Evolutionary conservation across 2,888 invertebrate species (phyloP), one percentile per base, ranked within the genome.

Genomic region (Agrotis exclamationis): DNA sequence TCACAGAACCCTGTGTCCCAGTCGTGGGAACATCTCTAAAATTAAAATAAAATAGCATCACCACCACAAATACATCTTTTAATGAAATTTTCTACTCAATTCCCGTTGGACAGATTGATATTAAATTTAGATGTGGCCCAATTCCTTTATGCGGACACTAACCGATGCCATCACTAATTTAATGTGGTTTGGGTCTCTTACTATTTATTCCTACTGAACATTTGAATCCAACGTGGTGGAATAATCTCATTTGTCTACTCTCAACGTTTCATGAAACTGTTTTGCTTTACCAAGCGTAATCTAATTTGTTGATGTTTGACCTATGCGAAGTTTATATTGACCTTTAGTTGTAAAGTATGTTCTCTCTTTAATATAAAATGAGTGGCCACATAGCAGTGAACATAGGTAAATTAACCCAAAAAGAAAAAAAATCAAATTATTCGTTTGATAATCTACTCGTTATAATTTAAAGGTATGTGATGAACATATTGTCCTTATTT

Each of bases 91-190:
- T 33, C 69, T 80, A 74, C 65, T 63, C 66, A 53, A 66, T 67
- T 54, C 70, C 56, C 50, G 63, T 16, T 7, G 66, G 74, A 65
- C 65, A 70, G 39, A 28, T 57, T 63, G 69, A 86, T 86, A 88
- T 89, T 85, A 85, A 89, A 89, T 88, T 86, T 85, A 83, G 79
- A 86, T 84, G 80, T 82, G 84, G 79, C 82, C 86, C 81, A 87
- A 83, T 87, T 88, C 74, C 54, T 59, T 59, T 58, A 13, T 22
- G n/a, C 28, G 22, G 54, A 18, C 28, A 70, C 74, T 63, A 71
- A 48, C 67, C 45, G 48, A 51, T 64, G 20, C 24, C 18, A 2
- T 28, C 47, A 53, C 75, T 60, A 66, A 63, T 68, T 39, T n/a
- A 33, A 59, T 59, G 24, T 22, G 54, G 68, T 74, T 80, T 62